A percentile compares a stretch with the other conserved stretches of the same genome.
Conservation (phyloP, 2,797 vertebrate species). For the Tamandua tetradactyla region DNA sequence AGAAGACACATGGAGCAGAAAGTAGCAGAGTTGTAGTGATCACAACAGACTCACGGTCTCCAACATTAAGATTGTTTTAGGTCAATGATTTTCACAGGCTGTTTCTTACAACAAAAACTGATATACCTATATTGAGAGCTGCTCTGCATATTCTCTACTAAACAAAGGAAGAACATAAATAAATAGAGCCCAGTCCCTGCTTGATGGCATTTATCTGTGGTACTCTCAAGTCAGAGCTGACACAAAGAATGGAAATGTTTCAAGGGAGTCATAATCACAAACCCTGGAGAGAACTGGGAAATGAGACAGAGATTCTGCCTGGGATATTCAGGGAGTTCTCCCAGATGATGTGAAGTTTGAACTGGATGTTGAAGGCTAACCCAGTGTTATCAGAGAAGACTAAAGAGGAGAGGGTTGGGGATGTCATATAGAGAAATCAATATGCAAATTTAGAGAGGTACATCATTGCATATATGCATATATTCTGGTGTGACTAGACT, state of each 20-base stretch:
- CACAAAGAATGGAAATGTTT: not conserved
- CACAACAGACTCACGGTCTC: not conserved
- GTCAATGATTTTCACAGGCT: not conserved
- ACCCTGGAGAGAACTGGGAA: not conserved
- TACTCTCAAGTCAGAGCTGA: not conserved
- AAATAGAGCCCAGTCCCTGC: not conserved
- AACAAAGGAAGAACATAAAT: not conserved
- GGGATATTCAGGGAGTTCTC: not conserved
- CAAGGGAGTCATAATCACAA: not conserved
- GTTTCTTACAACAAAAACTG: not conserved
- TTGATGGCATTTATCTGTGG: not conserved
- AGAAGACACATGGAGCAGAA: not conserved
- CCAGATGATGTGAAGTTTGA: not conserved
- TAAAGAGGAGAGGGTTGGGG: not conserved
- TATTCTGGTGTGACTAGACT: not conserved
- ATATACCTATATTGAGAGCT: not conserved
- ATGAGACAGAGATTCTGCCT: not conserved
- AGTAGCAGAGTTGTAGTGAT: not conserved
- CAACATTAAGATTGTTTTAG: not conserved
- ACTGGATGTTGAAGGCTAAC: not conserved
- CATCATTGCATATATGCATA: not conserved
- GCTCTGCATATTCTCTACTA: not conserved
- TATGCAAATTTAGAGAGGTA: not conserved
- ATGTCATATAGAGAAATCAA: not conserved
- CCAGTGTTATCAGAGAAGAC: not conserved